phyloP scores from a whole-genome alignment of 64 coral and sea anemone genomes.

The Orbicella faveolata region DNA sequence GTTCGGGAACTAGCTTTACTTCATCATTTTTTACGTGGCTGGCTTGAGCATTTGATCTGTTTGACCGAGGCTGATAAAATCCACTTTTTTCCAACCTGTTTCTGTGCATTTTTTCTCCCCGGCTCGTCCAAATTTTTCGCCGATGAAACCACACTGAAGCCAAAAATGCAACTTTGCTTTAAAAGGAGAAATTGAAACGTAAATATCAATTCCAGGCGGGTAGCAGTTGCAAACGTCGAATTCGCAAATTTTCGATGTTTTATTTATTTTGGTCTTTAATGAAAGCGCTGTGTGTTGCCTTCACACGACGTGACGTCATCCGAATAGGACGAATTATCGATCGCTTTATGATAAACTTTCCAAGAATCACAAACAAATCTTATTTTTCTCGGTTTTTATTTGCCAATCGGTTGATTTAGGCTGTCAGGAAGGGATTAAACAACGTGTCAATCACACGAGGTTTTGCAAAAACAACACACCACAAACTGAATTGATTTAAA shows the following conservation, averaged over 20 bases:
- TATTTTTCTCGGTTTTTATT: not conserved
- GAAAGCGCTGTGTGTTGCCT: not conserved
- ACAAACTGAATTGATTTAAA: not conserved
- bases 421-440: not conserved
- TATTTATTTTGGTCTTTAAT: not conserved
- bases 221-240: not conserved
- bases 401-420: not conserved
- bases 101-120: not conserved
- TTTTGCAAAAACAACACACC: not conserved
- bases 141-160: not conserved
- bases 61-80: not conserved
- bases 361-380: not conserved
- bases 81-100: not conserved
- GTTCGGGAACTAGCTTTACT: not conserved
- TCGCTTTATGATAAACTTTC: not conserved
- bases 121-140: not conserved
- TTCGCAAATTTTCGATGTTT: slow-evolving; percentile 14
- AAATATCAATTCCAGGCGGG: not conserved
- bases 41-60: slow-evolving; percentile 10
- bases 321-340: not conserved
- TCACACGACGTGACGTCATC: slow-evolving; percentile 19
- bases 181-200: not conserved
- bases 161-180: not conserved
- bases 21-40: not conserved
- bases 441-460: not conserved